Conservation (phyloP, 2,797 vertebrate genomes). For the Pantherophis alleghaniensis region DNA sequence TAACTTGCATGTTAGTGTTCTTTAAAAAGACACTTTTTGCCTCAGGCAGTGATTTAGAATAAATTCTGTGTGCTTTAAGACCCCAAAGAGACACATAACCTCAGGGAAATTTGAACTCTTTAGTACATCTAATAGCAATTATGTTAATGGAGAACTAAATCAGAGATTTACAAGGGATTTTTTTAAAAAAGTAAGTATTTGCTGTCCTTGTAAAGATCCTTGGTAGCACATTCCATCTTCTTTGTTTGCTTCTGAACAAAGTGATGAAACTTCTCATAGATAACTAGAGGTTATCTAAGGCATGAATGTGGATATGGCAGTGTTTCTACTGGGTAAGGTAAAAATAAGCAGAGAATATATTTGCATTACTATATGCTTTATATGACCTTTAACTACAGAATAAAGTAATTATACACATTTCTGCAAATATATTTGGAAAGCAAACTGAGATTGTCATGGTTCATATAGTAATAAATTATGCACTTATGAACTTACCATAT, state of each 20-base stretch:
- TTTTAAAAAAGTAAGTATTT: not conserved
- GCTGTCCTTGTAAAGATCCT: not conserved
- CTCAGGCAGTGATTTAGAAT: not conserved
- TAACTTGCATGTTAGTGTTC: not conserved
- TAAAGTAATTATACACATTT: not conserved
- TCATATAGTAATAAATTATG: not conserved
- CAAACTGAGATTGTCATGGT: not conserved
- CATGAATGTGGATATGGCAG: not conserved
- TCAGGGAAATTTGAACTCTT: not conserved
- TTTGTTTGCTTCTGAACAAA: not conserved
- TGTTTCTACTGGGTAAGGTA: not conserved
- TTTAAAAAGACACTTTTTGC: not conserved
- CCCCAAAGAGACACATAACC: not conserved
- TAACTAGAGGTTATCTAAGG: not conserved
- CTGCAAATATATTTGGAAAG: not conserved
- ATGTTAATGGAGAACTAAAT: not conserved
- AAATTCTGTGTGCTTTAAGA: not conserved
- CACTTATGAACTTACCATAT: not conserved
- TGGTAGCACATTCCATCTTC: not conserved
- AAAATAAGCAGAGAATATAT: not conserved
- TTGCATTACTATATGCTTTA: not conserved
- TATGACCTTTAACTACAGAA: not conserved
- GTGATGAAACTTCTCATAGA: not conserved
- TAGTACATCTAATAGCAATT: not conserved
- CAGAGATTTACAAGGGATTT: not conserved